Conservation (phyloP, 2,797 vertebrate genomes). For the Florisuga fusca region DNA sequence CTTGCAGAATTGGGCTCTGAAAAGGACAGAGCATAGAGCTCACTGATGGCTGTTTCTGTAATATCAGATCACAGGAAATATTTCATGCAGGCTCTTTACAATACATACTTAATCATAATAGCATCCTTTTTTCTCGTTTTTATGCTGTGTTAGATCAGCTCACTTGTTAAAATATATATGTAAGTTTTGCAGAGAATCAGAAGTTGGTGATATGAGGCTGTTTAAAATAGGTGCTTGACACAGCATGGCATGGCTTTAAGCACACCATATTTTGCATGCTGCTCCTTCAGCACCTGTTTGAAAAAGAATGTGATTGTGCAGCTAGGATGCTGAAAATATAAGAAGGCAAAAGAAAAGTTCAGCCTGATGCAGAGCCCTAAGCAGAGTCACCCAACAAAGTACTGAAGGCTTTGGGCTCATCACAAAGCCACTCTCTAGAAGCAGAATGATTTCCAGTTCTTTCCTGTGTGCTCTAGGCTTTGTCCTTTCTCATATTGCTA, state of each 20-base stretch:
- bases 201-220: not conserved
- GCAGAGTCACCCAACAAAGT: not conserved
- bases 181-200: not conserved
- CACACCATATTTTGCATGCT: not conserved
- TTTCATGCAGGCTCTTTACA: not conserved
- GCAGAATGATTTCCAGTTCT: not conserved
- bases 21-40: not conserved
- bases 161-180: not conserved
- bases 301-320: not conserved
- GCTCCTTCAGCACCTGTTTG: not conserved
- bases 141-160: not conserved
- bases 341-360: not conserved
- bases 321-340: not conserved
- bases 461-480: not conserved
- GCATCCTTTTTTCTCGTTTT: not conserved
- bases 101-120: slow-evolving; percentile 23
- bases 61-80: slow-evolving; percentile 23
- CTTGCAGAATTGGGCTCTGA: not conserved
- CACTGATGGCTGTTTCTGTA: not conserved
- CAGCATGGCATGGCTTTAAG: not conserved
- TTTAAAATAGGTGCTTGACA: not conserved
- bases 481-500: not conserved
- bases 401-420: not conserved
- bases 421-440: not conserved
- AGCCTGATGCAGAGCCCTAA: not conserved